Percentiles rank a stretch among this genome's conserved stretches.
Evolutionary conservation across 2,113 vertebrate genomes (phyloP).

Genomic region (Ondatra zibethicus): DNA sequence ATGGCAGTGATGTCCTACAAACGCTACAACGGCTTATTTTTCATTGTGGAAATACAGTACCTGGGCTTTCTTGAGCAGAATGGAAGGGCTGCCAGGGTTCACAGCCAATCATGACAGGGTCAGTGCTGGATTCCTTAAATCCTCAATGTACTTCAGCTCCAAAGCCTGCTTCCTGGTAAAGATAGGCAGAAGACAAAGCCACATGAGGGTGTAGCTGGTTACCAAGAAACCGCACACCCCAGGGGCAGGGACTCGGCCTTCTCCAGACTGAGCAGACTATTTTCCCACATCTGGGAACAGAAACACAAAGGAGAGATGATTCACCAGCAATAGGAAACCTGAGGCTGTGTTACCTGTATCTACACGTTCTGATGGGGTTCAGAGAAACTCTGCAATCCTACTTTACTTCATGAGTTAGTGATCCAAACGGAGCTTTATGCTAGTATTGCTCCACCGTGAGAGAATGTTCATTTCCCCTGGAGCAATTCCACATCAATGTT

Average conservation of each 20-base stretch:
- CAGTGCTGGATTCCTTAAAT: not conserved
- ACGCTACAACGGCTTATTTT: not conserved
- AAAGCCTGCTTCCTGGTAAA: not conserved
- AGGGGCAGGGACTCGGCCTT: not conserved
- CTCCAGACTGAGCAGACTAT: not conserved
- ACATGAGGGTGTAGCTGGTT: not conserved
- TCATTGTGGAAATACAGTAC: conserved; percentile 39
- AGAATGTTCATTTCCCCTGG: not conserved
- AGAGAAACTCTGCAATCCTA: conserved; percentile 27
- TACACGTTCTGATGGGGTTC: not conserved
- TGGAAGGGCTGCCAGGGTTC: not conserved
- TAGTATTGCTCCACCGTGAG: not conserved
- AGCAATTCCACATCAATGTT: not conserved
- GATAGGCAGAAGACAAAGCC: not conserved
- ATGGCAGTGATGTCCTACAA: not conserved
- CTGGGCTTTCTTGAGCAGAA: conserved; percentile 46
- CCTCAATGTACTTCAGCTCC: not conserved
- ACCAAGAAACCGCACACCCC: conserved; percentile 46
- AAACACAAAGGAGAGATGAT: conserved; percentile 20
- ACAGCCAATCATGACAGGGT: conserved; percentile 11
- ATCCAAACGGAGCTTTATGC: not conserved
- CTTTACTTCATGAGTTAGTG: not conserved
- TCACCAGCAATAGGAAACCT: not conserved
- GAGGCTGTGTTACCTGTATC: not conserved
- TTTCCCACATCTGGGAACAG: conserved; percentile 47